Evolutionary conservation across 2,113 vertebrate genomes (phyloP).

Genomic region (Nibea coibor): DNA sequence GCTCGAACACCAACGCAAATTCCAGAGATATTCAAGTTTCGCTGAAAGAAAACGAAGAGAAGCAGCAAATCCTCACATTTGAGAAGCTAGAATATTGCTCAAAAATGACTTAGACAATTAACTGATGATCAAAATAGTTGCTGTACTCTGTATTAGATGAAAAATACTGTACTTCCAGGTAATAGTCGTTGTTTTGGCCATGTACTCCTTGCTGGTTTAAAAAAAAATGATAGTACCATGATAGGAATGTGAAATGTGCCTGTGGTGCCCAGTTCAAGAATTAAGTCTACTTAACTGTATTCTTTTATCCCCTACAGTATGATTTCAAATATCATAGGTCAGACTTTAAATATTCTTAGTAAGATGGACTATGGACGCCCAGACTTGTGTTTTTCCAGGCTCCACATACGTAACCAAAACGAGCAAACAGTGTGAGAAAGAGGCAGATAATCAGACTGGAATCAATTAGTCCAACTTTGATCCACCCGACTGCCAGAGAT

Average conservation of each 20-base stretch:
- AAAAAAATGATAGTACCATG: not conserved
- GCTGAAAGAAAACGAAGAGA: not conserved
- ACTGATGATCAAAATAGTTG: too few species aligned
- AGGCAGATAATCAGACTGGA: conserved; percentile 82
- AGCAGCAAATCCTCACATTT: not conserved
- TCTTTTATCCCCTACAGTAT: not conserved
- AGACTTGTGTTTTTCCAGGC: conserved; percentile 33
- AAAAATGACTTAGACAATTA: too few species aligned
- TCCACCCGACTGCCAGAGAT: conserved; percentile 79
- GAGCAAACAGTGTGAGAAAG: conserved; percentile 73
- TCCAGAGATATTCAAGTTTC: not conserved
- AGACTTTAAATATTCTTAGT: not conserved
- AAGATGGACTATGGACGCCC: conserved; percentile 23
- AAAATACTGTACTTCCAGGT: not conserved
- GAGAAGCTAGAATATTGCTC: not conserved
- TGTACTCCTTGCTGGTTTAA: not conserved
- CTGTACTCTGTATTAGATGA: not conserved
- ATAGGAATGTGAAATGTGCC: not conserved
- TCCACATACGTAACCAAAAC: conserved; percentile 62
- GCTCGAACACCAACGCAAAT: not conserved
- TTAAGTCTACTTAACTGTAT: not conserved
- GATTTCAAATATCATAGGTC: not conserved
- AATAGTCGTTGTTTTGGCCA: conserved; percentile 6
- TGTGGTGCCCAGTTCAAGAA: not conserved
- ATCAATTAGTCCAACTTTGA: conserved; percentile 85